These are phyloP conservation scores for Oppia nitens DNA, from an alignment of 1,140 invertebrate species.

Conservation along the genomic window DNA sequence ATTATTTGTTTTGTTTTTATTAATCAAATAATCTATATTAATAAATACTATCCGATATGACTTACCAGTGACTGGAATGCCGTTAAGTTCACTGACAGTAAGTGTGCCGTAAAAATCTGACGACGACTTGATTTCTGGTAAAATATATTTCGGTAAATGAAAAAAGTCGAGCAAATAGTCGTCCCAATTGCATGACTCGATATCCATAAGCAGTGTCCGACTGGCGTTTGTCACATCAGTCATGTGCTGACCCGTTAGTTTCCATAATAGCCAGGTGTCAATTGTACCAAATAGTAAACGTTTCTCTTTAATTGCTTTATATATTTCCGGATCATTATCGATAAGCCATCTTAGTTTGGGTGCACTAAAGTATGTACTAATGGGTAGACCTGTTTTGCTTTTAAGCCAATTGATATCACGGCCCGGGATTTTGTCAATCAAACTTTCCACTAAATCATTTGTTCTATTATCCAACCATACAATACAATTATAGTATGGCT, in stretches of 20 bases:
- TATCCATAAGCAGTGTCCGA: slow-evolving; percentile 87
- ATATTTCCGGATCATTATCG: slow-evolving; percentile 66
- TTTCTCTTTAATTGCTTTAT: slow-evolving; percentile 52
- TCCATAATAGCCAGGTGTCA: slow-evolving; percentile 93
- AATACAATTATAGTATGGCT: slow-evolving; percentile 79
- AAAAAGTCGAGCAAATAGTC: slow-evolving; percentile 67
- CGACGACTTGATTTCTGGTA: slow-evolving; percentile 73
- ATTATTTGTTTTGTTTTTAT: neutral
- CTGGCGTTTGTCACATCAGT: slow-evolving; percentile 96
- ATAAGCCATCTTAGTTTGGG: slow-evolving; percentile 76
- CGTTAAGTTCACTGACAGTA: slow-evolving; percentile 47
- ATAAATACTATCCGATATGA: neutral
- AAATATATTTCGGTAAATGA: slow-evolving; percentile 57
- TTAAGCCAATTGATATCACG: slow-evolving; percentile 61
- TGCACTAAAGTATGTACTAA: slow-evolving; percentile 92
- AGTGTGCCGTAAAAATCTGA: slow-evolving; percentile 75
- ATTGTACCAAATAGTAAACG: slow-evolving; percentile 79
- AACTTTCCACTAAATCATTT: slow-evolving; percentile 57
- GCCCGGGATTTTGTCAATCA: slow-evolving; percentile 58
- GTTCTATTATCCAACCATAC: slow-evolving; percentile 78
- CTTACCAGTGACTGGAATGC: slow-evolving; percentile 63
- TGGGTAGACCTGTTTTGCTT: slow-evolving; percentile 58
- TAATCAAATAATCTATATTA: neutral
- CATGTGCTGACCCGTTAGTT: slow-evolving; percentile 76
- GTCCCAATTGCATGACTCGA: slow-evolving; percentile 75